Evolutionary conservation across 2,113 vertebrate genomes (phyloP), one percentile per base, ranked within the genome.

Genomic region (Notothenia rossii): DNA sequence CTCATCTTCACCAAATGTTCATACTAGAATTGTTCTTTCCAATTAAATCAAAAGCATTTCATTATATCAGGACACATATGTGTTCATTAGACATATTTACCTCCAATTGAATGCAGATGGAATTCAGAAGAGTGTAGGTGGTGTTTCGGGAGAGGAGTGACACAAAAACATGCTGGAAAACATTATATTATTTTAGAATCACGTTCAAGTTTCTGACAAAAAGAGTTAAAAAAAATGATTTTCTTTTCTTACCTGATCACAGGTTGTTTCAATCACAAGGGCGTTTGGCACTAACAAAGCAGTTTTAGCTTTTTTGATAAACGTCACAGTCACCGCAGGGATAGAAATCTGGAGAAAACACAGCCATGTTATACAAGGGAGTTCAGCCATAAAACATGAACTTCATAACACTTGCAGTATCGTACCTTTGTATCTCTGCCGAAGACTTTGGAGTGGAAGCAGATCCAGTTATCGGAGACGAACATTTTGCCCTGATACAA

Each of bases 401-500:
- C 29, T 8, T 9, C 11, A 6, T 46, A 4, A 13, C 4, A 15
- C 29, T 7, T 0, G 3, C 15, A 10, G 17, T 0, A 6, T 18
- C n/a, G 0, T 43, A 68, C 98, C 96, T 98, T 99, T 3, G 95
- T 99, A 53, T 99, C 97, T 94, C 95, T 98, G 75, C 98, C 98
- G 88, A 99, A 99, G 82, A 99, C 97, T 86, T 97, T 99, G 73
- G 98, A 99, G 95, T 98, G 92, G 91, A 99, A 99, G 88, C 98
- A 99, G 93, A 99, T 97, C 98, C 98, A 99, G 91, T 98, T 98
- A 64, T 99, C 95, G 20, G 98, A 99, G 74, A 99, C 93, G 63
- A 96, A 99, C 80, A 99, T 94, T 84, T 96, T 97, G 17, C 98
- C 98, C 87, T 99, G 98, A 82, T 98, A 99, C 14, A 98, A 87